Conservation (phyloP, 2,797 vertebrate genomes). For the Gymnopithys bicolor region DNA sequence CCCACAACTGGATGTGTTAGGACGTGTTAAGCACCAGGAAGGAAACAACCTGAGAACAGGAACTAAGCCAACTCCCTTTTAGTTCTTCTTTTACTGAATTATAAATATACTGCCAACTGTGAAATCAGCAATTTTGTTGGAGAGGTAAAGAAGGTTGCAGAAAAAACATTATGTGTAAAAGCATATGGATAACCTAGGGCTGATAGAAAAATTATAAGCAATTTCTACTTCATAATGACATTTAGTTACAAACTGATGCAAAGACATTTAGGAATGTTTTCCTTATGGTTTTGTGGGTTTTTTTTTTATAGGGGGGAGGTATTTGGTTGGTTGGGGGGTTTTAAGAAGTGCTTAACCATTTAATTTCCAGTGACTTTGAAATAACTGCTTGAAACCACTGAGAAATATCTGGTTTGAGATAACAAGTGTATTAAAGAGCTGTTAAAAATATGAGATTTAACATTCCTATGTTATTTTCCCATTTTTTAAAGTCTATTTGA, state of each 20-base stretch:
- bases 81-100: neutral
- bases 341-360: neutral
- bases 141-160: neutral
- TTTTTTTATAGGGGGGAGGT: too few relatives aligned
- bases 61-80: neutral
- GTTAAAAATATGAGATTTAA: neutral
- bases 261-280: neutral
- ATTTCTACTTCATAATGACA: neutral
- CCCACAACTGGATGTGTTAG: neutral
- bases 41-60: neutral
- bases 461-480: neutral
- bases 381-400: neutral
- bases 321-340: neutral
- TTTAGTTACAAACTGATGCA: neutral
- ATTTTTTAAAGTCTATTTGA: neutral
- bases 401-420: neutral
- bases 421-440: neutral
- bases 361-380: neutral
- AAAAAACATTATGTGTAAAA: neutral
- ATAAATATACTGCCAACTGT: neutral
- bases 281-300: neutral
- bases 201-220: neutral
- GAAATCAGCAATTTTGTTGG: constrained; percentile 3
- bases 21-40: neutral
- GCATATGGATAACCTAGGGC: neutral